Evolutionary conservation across 2,888 invertebrate genomes (phyloP).

Genomic region (Notocelia uddmanniana): DNA sequence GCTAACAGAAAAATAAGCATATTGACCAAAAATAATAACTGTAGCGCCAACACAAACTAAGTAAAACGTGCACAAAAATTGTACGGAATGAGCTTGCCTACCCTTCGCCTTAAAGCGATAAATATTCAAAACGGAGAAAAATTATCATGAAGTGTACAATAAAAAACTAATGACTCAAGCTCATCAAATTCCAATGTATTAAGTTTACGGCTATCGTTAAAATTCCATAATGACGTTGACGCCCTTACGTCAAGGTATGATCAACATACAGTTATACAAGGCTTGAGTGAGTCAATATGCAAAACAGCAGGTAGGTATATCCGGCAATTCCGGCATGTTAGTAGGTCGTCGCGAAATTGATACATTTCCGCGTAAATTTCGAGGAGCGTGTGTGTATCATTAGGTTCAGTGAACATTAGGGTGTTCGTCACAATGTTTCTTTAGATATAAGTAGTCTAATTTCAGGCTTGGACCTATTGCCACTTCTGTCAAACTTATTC

Average conservation of each 20-base stretch:
- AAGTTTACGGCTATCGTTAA: slow-evolving; percentile 17
- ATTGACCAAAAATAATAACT: too few species aligned
- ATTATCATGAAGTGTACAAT: background rate
- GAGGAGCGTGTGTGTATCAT: background rate
- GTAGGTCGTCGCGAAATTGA: slow-evolving; percentile 6
- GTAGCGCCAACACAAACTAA: too few species aligned
- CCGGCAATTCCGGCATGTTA: slow-evolving; percentile 17
- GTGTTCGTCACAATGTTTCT: background rate
- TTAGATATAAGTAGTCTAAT: background rate
- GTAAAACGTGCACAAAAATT: too few species aligned
- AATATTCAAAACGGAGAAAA: background rate
- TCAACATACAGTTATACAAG: background rate
- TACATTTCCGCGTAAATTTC: slow-evolving; percentile 12
- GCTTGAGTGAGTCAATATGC: slow-evolving; percentile 20
- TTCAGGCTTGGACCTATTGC: too few species aligned
- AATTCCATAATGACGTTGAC: slow-evolving; percentile 7
- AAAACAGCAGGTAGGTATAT: slow-evolving; percentile 20
- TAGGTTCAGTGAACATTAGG: background rate
- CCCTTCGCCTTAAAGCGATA: slow-evolving; percentile 3
- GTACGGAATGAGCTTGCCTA: too few species aligned
- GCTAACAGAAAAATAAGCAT: too few species aligned
- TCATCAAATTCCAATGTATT: slow-evolving; percentile 22
- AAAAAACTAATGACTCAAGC: slow-evolving; percentile 3
- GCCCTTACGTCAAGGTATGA: slow-evolving; percentile 1
- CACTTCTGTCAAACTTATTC: too few species aligned